Conservation (phyloP, 2,113 vertebrate genomes). For the Steatornis caripensis region DNA sequence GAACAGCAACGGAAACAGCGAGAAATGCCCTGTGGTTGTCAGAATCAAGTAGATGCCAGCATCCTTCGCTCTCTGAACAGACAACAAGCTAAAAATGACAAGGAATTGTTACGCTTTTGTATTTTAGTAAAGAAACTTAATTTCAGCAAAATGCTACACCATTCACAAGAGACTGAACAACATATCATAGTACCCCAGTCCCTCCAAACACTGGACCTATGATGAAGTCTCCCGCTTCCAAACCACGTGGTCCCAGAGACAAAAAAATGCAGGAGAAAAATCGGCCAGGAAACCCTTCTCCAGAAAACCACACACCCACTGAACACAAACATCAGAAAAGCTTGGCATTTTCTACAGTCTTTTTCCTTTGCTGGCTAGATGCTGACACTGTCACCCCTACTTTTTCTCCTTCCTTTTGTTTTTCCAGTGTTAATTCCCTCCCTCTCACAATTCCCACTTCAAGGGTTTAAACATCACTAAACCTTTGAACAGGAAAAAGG, state of each 20-base stretch:
- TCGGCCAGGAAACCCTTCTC: background rate
- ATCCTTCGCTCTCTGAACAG: conserved; percentile 87
- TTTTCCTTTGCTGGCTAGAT: background rate
- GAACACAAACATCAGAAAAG: background rate
- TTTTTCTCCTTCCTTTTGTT: background rate
- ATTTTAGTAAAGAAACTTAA: background rate
- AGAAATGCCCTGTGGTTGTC: conserved; percentile 87
- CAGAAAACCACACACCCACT: background rate
- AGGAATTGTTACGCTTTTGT: background rate
- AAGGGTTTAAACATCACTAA: background rate
- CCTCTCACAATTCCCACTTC: background rate
- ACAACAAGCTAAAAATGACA: conserved; percentile 80
- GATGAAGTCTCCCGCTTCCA: background rate
- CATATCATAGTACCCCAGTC: background rate
- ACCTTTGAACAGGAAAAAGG: background rate
- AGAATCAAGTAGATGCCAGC: conserved; percentile 90
- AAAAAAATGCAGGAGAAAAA: background rate
- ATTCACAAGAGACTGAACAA: background rate
- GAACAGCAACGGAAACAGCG: conserved; percentile 91
- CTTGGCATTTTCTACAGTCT: background rate
- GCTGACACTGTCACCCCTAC: background rate
- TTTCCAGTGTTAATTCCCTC: background rate
- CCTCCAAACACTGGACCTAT: background rate
- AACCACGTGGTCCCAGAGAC: fast-evolving
- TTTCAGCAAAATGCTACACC: background rate